phyloP scores from a whole-genome alignment of 1,140 invertebrate species.

The Heliothis virescens region DNA sequence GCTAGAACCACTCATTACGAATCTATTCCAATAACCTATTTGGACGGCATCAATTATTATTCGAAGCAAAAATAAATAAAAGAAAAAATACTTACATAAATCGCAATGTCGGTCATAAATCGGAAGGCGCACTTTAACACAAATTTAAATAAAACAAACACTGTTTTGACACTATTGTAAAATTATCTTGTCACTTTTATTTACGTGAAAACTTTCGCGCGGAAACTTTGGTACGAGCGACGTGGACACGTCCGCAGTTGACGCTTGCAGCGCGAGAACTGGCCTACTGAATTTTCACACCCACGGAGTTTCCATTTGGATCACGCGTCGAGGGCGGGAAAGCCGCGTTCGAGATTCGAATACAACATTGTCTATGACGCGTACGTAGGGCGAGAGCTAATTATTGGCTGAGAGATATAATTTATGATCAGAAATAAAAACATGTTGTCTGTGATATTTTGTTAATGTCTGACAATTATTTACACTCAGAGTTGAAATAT shows the following conservation, averaged over 20 bases:
- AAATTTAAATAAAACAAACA: slow-evolving; percentile 57
- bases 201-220: slow-evolving; percentile 69
- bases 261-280: slow-evolving; percentile 68
- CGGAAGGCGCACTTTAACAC: slow-evolving; percentile 50
- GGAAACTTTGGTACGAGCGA: slow-evolving; percentile 60
- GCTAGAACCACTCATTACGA: slow-evolving; percentile 20
- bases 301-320: slow-evolving; percentile 70
- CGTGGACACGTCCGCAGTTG: slow-evolving; percentile 57
- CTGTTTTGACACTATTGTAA: slow-evolving; percentile 54
- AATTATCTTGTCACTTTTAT: slow-evolving; percentile 47
- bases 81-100: slow-evolving; percentile 45
- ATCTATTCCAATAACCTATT: slow-evolving; percentile 31
- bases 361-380: slow-evolving; percentile 52
- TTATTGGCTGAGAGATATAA: slow-evolving; percentile 8
- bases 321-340: slow-evolving; percentile 63
- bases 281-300: slow-evolving; percentile 59
- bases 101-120: slow-evolving; percentile 15
- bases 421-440: slow-evolving; percentile 9
- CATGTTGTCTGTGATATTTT: background rate
- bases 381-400: slow-evolving; percentile 29
- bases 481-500: background rate
- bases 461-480: slow-evolving; percentile 1
- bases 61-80: slow-evolving; percentile 5
- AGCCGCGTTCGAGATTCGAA: slow-evolving; percentile 64
- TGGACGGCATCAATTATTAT: slow-evolving; percentile 4